Conservation (phyloP, 2,888 invertebrate species). For the Balanococcus diminutus region DNA sequence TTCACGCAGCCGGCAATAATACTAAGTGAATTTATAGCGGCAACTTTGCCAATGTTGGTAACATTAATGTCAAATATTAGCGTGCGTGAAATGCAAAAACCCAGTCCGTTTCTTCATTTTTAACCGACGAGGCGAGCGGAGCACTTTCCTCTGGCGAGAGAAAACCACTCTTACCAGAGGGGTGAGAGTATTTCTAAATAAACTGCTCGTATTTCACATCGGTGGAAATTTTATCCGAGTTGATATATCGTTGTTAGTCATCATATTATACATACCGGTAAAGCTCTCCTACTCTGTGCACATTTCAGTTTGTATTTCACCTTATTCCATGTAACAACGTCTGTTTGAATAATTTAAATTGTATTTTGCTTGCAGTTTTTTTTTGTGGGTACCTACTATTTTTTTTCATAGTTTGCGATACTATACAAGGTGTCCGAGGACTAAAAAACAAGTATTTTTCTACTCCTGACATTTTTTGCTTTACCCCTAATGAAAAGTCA, state of each 20-base stretch:
- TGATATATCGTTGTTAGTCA: slow-evolving; percentile 47
- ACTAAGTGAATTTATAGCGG: slow-evolving; percentile 51
- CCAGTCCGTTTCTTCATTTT: slow-evolving; percentile 48
- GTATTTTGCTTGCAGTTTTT: slow-evolving; percentile 44
- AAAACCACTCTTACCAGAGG: slow-evolving; percentile 30
- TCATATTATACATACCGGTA: slow-evolving; percentile 27
- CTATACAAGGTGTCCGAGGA: no score
- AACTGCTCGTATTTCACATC: slow-evolving; percentile 55
- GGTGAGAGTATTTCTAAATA: slow-evolving; percentile 40
- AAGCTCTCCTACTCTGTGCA: slow-evolving; percentile 42
- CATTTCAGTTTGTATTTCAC: slow-evolving; percentile 35
- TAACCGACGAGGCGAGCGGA: no score
- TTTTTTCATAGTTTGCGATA: slow-evolving; percentile 18
- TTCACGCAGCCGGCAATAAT: slow-evolving; percentile 49
- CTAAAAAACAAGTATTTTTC: no score
- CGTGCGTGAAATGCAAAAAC: slow-evolving; percentile 45
- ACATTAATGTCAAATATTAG: slow-evolving; percentile 54
- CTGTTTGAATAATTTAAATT: slow-evolving; percentile 55
- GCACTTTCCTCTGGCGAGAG: neutral
- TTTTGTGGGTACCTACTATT: neutral
- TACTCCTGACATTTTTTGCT: no score
- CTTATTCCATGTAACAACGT: slow-evolving; percentile 47
- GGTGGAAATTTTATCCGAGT: slow-evolving; percentile 50
- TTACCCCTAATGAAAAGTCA: no score
- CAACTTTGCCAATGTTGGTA: slow-evolving; percentile 53